These are phyloP conservation scores for Drosophila pseudoananassae DNA, from an alignment of 1,140 invertebrate species.

Conservation along the genomic window DNA sequence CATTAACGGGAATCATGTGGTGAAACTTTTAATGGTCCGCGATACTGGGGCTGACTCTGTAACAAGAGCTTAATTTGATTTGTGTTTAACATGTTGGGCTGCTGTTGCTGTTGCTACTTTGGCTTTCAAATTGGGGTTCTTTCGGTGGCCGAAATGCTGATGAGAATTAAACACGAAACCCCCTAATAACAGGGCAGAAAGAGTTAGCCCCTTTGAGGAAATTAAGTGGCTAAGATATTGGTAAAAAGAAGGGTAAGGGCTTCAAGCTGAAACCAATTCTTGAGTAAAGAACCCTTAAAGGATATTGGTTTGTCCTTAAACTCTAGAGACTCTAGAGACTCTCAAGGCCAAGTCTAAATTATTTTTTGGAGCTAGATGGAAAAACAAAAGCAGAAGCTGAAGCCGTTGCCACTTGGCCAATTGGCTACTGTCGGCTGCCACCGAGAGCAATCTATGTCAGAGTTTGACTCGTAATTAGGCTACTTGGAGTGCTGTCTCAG, in stretches of 20 bases:
- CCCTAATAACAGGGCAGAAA: constrained; percentile 29
- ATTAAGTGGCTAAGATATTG: constrained; percentile 13
- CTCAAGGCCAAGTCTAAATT: constrained; percentile 39
- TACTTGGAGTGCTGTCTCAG: constrained; percentile 57
- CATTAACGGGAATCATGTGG: constrained; percentile 68
- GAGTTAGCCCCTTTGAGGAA: constrained; percentile 2
- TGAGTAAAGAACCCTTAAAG: neutral
- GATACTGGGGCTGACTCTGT: constrained; percentile 32
- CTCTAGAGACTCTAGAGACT: constrained; percentile 3
- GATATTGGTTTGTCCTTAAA: too few relatives aligned
- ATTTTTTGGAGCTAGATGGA: constrained; percentile 35
- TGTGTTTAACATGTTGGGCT: constrained; percentile 49
- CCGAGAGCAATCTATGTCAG: constrained; percentile 68
- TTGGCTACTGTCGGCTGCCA: constrained; percentile 54
- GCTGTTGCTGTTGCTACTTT: constrained; percentile 8
- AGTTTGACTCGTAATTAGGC: constrained; percentile 74
- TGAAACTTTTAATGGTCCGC: constrained; percentile 69
- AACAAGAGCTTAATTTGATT: constrained; percentile 76
- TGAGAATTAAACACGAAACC: constrained; percentile 60
- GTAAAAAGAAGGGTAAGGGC: neutral
- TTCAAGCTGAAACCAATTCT: too few relatives aligned
- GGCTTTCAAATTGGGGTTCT: constrained; percentile 11
- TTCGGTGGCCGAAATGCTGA: constrained; percentile 46
- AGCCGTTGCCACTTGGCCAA: constrained; percentile 28
- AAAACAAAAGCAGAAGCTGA: constrained; percentile 12